Base-by-base conservation (phyloP, 2,797 vertebrate genomes). In the Lycodopsis pacificus region DNA sequence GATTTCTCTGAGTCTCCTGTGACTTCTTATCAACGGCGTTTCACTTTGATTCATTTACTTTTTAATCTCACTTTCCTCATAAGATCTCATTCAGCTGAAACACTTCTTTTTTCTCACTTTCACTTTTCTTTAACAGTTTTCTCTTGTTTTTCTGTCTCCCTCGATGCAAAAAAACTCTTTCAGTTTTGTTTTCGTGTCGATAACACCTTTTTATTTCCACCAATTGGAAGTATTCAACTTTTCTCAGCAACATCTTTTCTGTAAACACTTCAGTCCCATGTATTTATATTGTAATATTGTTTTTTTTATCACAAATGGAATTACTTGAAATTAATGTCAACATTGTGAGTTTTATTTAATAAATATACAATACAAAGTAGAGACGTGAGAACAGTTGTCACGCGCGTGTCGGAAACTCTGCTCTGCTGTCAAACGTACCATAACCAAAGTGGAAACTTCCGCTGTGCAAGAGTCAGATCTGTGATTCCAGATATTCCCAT, bases 71-170 rank as follows among this genome's bases (percentile, higher is more conserved):
- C 15, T 83, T 81, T 73, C 27, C 7, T 46, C 22, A 42, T 13
- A 27, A 48, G 10, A 61, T 3, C 27, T 77, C 17, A 64, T 54
- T 82, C 25, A 62, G 11, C 4, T 42, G 71, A 11, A 58, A 30
- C 70, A 42, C 13, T 14, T 32, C 36, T 44, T 40, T 61, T 38
- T 68, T 87, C 25, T 82, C 56, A 53, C 64, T 79, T 86, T 77
- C 71, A 49, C 4, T 76, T 83, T 84, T 58, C 14, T 69, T 66
- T n/a, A 7, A 7, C 3, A 54, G 5, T 70, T 1, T 12, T 27
- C 30, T 13, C 40, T 42, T 44, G 8, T 22, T 54, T 34, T 66
- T 57, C n/a, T 56, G 7, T 77, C 12, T 30, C 13, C 20, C 2
- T 53, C 8, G 40, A 69, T 14, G 3, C 22, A 34, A 73, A 73